These are phyloP conservation scores for Carduelis carduelis DNA, from an alignment of 2,797 vertebrate genomes.

Conservation along the genomic window DNA sequence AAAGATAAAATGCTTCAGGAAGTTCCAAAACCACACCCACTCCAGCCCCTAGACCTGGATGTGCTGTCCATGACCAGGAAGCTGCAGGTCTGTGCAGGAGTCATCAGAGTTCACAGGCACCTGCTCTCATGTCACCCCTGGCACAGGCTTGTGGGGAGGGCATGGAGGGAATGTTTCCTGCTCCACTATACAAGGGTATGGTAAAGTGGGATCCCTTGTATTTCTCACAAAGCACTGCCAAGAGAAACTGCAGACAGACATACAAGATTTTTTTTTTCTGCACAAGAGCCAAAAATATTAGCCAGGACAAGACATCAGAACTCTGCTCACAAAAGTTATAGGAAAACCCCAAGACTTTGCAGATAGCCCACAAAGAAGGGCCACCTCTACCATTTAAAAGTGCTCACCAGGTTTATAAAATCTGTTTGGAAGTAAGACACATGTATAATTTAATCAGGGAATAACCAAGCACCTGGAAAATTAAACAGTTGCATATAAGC, in stretches of 20 bases:
- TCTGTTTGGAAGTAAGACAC: not conserved
- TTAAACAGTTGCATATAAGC: not conserved
- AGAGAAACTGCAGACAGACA: not conserved
- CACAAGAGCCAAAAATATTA: not conserved
- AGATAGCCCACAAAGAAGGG: not conserved
- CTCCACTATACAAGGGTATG: not conserved
- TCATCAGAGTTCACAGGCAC: not conserved
- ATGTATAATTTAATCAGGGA: not conserved
- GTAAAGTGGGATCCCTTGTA: not conserved
- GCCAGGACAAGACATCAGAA: not conserved
- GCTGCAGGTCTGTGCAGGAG: not conserved
- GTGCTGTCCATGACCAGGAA: fast-evolving
- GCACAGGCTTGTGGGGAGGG: not conserved
- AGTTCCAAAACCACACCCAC: not conserved
- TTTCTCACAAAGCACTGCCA: not conserved
- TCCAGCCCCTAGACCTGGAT: not conserved
- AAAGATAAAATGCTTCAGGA: not conserved
- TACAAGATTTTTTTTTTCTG: not conserved
- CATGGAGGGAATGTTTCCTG: not conserved
- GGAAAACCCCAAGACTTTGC: not conserved
- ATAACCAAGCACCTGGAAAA: not conserved
- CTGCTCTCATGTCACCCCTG: not conserved
- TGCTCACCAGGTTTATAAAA: not conserved
- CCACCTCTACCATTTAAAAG: not conserved
- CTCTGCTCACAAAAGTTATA: not conserved